Base-by-base conservation (phyloP, 1,140 invertebrate genomes). In the Lineus longissimus region DNA sequence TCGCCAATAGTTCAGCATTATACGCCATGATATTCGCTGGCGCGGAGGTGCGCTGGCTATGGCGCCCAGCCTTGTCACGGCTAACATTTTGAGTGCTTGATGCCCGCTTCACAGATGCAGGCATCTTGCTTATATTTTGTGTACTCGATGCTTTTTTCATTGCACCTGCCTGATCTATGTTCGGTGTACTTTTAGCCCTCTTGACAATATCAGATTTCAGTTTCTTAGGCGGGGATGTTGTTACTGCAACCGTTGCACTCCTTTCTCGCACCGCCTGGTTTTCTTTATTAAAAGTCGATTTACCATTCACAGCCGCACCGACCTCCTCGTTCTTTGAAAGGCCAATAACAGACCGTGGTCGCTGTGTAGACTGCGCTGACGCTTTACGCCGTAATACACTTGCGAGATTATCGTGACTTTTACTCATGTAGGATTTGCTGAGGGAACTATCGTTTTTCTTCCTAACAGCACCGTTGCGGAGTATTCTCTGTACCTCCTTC, bases 21-120 rank as follows among this genome's bases (percentile, higher is more conserved):
- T 80, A 80, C n/a, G 80, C 77, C 75, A 82, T 79, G 7, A 77
- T 73, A 69, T 79, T 76, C 11, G 74, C 74, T 27, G 78, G 78
- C 25, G 77, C 77, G 41, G 79, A 81, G 9, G 73, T 74, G 27
- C 77, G 63, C 59, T 77, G 77, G 25, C 25, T 51, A 11, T 43
- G 40, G 25, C 19, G 19, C n/a, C 47, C 47, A 27, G 47, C 6
- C 25, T 51, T 51, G n/a, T 51, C 61, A 43, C 45, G 33, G 55
- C 60, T 62, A 17, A 81, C 75, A 71, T 79, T 81, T 59, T 80
- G 80, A 15, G 76, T 73, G 59, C 78, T 81, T 51, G 76, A 71
- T 13, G 78, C 76, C 9, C 78, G 66, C 66, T 78, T 78, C 58
- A 79, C 76, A 2, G 41, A 23, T n/a, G 70, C 62, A 41, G 43